Evolutionary conservation across 2,113 vertebrate species (phyloP), one percentile per base, ranked within the genome.

Genomic region (Osmerus eperlanus): DNA sequence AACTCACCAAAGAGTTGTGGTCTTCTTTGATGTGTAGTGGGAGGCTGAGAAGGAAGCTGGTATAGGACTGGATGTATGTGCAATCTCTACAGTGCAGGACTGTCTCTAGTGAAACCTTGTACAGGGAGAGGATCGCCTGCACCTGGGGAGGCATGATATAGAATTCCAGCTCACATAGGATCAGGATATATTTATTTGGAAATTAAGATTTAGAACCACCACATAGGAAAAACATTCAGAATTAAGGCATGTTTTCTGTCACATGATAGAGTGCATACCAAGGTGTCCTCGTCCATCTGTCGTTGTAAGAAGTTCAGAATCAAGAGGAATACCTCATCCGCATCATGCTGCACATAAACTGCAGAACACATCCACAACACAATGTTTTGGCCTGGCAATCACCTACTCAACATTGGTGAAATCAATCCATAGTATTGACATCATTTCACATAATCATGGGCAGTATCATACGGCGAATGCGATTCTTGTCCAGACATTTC

Each of bases 251-350:
- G 52, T 28, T 8, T n/a, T 23, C 18, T 25, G 2, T 41, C 66
- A 70, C 23, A 5, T 3, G 55, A 65, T 0, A 36, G 9, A 51
- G 76, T 2, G 68, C 81, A 2, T 54, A 93, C 91, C 86, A 91
- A 72, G 13, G 25, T 6, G 55, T 1, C 63, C 79, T 91, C 64
- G 3, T 84, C 63, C 72, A 92, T 85, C 77, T 93, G 90, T 67
- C 82, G 68, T 1, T 86, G 76, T 1, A 86, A 72, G 2, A 88
- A 58, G 83, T 90, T 86, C n/a, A 91, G 77, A 58, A 92, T 83
- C 25, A 53, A 65, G 73, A 90, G 84, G 68, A 93, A 91, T 16
- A 92, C 88, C 79, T 93, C 90, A 6, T 91, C 86, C 0, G 90
- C 91, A 13, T 93, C 92, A 1, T 92, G 91, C 73, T 89, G 81